A percentile compares a stretch with the other conserved stretches of the same genome.
phyloP scores from a whole-genome alignment of 2,797 vertebrate species.

The Parauchenoglanis punctatus region DNA sequence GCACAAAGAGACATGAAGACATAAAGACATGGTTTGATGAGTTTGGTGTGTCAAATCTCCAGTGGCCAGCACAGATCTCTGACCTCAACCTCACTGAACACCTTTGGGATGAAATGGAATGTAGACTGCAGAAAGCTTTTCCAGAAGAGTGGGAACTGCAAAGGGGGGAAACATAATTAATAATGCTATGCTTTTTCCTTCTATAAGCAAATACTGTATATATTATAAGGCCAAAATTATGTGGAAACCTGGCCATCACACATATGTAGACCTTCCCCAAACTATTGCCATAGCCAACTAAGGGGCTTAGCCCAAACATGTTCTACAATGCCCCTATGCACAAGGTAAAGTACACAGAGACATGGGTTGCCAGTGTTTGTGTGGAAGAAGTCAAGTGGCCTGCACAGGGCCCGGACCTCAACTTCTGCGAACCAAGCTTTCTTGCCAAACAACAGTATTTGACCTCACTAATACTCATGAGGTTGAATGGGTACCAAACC shows the following conservation, averaged over 20 bases:
- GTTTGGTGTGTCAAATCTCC: too few relatives aligned
- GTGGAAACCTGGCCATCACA: neutral
- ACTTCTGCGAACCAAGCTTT: neutral
- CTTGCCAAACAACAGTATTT: neutral
- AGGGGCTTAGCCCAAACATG: neutral
- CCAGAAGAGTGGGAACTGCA: neutral
- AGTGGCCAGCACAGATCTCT: too few relatives aligned
- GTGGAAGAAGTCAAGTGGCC: neutral
- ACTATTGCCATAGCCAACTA: neutral
- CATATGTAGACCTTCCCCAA: neutral
- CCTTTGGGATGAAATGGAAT: neutral
- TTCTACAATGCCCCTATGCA: neutral
- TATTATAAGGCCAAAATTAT: neutral
- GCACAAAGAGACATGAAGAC: too few relatives aligned
- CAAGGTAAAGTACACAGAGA: neutral
- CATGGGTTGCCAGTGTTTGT: neutral
- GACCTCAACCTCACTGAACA: neutral
- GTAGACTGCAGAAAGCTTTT: neutral
- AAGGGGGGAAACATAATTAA: neutral
- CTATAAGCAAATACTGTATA: neutral
- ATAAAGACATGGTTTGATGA: too few relatives aligned
- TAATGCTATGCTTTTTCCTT: neutral
- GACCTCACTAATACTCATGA: neutral
- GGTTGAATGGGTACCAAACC: neutral
- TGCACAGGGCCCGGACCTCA: neutral